Evolutionary conservation across 1,140 invertebrate genomes (phyloP), one percentile per base, ranked within the genome.

Genomic region (Aricia agestis): DNA sequence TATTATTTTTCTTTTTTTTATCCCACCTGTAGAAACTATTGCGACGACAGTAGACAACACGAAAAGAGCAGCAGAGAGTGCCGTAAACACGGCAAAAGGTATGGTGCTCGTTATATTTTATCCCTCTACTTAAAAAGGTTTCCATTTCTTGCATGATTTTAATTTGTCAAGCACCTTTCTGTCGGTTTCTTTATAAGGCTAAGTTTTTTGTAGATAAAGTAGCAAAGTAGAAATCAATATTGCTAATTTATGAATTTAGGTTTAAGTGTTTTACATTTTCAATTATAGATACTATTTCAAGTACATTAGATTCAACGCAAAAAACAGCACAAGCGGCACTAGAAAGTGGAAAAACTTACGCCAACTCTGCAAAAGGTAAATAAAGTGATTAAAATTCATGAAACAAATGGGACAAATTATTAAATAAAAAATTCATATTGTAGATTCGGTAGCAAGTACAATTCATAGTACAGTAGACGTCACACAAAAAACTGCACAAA

Each of bases 21-120:
- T 76, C 69, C 41, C 68, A 61, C 69, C 67, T 74, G 9, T 89
- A 91, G 89, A 91, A 76, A 89, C 87, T 72, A 13, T 91, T 57
- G 78, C 85, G n/a, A 84, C 83, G 17, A 84, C 87, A 42, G 82
- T 81, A 70, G 89, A 90, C 68, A 90, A 85, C 67, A 85, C 89
- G 58, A 90, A 86, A 77, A 91, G 86, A 71, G 82, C 85, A 11
- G 86, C 87, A 1, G 89, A 87, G 68, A 79, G 84, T 6, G 85
- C 85, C 9, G 74, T 74, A 57, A 85, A 83, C 72, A 74, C 84
- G 69, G 78, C 85, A 5, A 87, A 83, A 86, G 84, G 85, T 82
- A 76, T 76, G 73, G 58, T 61, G 31, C 61, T 17, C 41, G 0
- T 17, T 65, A 42, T 13, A 1, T 52, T 42, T 66, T 67, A 41